A percentile compares a stretch with the other conserved stretches of the same genome.
phyloP scores from a whole-genome alignment of 1,140 invertebrate genomes.

The Eubasilissa regina region DNA sequence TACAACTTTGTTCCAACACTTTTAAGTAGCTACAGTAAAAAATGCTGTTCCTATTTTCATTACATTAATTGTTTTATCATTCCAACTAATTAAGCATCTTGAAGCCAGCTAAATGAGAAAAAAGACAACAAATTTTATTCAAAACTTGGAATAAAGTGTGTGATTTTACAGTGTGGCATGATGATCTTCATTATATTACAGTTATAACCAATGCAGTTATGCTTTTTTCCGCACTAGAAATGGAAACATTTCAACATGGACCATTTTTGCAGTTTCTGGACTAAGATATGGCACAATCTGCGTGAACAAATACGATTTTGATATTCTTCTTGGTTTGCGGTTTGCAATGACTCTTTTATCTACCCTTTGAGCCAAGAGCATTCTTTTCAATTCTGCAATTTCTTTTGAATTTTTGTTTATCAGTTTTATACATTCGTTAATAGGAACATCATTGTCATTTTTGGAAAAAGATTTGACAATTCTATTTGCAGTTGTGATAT shows the following conservation, averaged over 20 bases:
- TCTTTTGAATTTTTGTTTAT: conserved; percentile 52
- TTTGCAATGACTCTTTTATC: conserved; percentile 27
- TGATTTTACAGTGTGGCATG: no score
- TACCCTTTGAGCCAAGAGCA: conserved; percentile 35
- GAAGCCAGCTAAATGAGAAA: no score
- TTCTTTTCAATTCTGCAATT: conserved; percentile 52
- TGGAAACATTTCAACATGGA: conserved; percentile 58
- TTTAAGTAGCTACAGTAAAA: no score
- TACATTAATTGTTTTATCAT: no score
- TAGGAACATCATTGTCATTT: conserved; percentile 1
- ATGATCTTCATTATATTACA: no score
- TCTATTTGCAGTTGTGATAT: background rate
- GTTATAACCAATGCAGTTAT: no score
- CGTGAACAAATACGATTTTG: conserved; percentile 53
- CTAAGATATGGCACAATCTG: conserved; percentile 56
- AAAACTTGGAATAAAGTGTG: no score
- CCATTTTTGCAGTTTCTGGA: conserved; percentile 46
- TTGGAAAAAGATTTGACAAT: background rate
- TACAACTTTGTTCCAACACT: no score
- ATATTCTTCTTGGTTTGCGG: conserved; percentile 42
- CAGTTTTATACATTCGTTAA: conserved; percentile 46
- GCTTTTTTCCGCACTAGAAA: conserved; percentile 8
- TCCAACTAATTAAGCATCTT: no score
- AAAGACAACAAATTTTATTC: no score
- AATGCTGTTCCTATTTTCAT: no score